Evolutionary conservation across 1,140 invertebrate genomes (phyloP).

Genomic region (Caenorhabditis brenneri): DNA sequence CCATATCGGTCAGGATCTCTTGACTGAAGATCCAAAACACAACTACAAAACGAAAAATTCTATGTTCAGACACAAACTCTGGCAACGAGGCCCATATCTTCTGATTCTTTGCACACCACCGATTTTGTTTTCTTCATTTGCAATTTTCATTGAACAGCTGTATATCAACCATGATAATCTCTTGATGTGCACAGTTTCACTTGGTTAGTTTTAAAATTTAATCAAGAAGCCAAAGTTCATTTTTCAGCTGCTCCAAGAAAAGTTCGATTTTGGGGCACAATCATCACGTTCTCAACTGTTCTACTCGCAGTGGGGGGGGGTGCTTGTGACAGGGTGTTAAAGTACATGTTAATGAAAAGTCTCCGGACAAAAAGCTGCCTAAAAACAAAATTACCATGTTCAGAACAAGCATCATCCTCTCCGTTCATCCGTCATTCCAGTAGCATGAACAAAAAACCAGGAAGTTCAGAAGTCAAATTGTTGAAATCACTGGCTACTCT

Average conservation of each 20-base stretch:
- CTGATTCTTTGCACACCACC: not conserved
- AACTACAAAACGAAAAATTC: not conserved
- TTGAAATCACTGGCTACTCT: slow-evolving; percentile 5
- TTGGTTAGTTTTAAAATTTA: not conserved
- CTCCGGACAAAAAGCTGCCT: not conserved
- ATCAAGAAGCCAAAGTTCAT: not conserved
- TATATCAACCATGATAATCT: slow-evolving; percentile 16
- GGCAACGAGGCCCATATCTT: slow-evolving; percentile 24
- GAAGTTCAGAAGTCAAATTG: slow-evolving; percentile 26
- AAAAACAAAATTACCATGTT: not conserved
- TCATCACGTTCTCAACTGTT: slow-evolving; percentile 25
- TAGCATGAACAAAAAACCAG: not conserved
- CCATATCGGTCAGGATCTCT: too few relatives aligned
- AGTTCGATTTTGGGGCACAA: slow-evolving; percentile 20
- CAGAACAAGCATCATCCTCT: slow-evolving; percentile 11
- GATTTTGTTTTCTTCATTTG: slow-evolving; percentile 2
- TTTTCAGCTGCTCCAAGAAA: not conserved
- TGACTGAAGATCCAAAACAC: too few relatives aligned
- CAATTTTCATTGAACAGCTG: slow-evolving; percentile 16
- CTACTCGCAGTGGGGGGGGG: not conserved
- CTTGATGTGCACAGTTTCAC: slow-evolving; percentile 10
- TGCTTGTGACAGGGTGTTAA: not conserved
- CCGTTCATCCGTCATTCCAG: not conserved
- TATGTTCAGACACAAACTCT: slow-evolving; percentile 3
- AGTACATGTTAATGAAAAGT: not conserved